phyloP scores from a whole-genome alignment of 2,888 invertebrate species.

The Apodemia mormo region DNA sequence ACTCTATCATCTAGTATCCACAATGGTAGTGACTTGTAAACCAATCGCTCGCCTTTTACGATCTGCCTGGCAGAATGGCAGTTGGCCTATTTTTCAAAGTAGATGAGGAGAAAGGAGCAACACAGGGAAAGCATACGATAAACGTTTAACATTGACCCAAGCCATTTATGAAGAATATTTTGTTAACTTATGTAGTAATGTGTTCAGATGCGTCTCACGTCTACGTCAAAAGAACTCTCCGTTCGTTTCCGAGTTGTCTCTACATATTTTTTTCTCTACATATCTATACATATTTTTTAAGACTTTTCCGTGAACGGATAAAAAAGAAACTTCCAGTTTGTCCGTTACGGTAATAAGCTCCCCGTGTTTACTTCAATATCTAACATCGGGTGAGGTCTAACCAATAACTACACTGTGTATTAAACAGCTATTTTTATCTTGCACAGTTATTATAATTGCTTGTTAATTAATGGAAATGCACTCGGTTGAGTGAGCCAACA shows the following conservation, averaged over 20 bases:
- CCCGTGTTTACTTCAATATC: conserved; percentile 15
- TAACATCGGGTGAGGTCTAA: conserved; percentile 14
- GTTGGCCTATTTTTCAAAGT: no score
- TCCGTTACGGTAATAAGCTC: conserved; percentile 8
- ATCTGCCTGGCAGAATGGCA: no score
- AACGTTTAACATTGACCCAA: no score
- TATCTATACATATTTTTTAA: neutral
- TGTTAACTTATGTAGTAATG: no score
- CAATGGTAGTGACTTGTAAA: no score
- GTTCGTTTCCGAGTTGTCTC: neutral
- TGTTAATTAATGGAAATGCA: conserved; percentile 38
- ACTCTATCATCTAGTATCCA: no score
- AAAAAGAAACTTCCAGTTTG: neutral
- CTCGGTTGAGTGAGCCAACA: conserved; percentile 35
- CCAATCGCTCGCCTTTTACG: no score
- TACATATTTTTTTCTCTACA: no score
- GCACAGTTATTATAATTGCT: conserved; percentile 37
- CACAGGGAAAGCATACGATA: no score
- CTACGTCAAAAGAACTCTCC: neutral
- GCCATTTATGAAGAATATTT: no score
- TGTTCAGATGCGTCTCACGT: no score
- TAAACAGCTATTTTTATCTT: conserved; percentile 35
- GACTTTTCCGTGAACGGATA: neutral
- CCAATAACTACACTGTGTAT: conserved; percentile 4
- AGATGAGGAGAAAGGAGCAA: no score